Evolutionary conservation across 2,797 vertebrate genomes (phyloP).

Genomic region (Chanos chanos): DNA sequence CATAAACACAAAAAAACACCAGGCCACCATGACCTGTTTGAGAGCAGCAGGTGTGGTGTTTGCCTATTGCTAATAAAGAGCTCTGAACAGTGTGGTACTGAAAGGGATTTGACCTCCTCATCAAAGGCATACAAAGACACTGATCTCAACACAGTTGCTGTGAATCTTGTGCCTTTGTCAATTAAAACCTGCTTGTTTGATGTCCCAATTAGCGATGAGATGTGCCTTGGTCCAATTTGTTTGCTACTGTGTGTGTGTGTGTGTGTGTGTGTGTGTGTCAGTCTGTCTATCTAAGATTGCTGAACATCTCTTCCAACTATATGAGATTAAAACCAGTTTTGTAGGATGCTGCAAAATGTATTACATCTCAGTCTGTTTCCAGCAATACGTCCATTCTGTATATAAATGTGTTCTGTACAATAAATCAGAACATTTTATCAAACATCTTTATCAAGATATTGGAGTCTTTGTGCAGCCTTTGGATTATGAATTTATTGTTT

Average conservation of each 20-base stretch:
- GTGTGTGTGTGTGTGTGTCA: neutral
- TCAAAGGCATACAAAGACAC: constrained; percentile 68
- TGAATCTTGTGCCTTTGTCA: constrained; percentile 67
- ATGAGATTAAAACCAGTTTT: too few relatives aligned
- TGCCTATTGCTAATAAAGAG: constrained; percentile 62
- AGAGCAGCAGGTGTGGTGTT: constrained; percentile 78
- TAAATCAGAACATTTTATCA: too few relatives aligned
- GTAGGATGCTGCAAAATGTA: too few relatives aligned
- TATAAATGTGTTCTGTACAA: too few relatives aligned
- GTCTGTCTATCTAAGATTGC: too few relatives aligned
- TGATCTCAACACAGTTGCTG: constrained; percentile 62
- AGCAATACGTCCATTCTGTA: too few relatives aligned
- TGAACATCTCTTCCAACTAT: too few relatives aligned
- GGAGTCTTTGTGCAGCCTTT: too few relatives aligned
- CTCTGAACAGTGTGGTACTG: constrained; percentile 62
- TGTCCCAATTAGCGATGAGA: constrained; percentile 66
- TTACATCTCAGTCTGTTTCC: too few relatives aligned
- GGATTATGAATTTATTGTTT: too few relatives aligned
- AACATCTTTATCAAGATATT: too few relatives aligned
- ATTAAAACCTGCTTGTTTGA: constrained; percentile 73
- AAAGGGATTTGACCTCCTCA: constrained; percentile 65
- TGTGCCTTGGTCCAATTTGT: constrained; percentile 22
- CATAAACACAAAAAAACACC: constrained; percentile 47
- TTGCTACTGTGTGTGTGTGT: constrained; percentile 21
- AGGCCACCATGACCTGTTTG: constrained; percentile 63